Conservation (phyloP, 2,113 vertebrate species). For the Smithornis capensis region DNA sequence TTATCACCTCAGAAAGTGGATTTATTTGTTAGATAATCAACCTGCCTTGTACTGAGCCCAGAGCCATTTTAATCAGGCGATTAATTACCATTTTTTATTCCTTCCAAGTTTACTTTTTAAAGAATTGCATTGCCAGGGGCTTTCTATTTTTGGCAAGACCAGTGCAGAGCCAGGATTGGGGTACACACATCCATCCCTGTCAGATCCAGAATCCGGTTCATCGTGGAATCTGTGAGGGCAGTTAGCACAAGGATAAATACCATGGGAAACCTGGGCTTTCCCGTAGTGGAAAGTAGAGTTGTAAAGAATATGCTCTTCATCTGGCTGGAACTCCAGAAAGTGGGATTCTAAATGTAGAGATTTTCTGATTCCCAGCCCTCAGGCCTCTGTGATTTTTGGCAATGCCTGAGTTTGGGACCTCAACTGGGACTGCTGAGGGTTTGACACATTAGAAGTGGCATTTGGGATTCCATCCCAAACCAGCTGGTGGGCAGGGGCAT, state of each 20-base stretch:
- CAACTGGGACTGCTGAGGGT: neutral
- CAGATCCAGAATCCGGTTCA: neutral
- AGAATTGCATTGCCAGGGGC: neutral
- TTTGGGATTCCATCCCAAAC: neutral
- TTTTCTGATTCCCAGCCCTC: neutral
- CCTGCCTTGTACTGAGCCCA: neutral
- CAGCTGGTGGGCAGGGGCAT: neutral
- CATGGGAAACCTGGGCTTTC: neutral
- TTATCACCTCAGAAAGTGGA: neutral
- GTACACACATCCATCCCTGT: neutral
- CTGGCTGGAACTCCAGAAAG: neutral
- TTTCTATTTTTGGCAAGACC: neutral
- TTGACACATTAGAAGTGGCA: fast-evolving
- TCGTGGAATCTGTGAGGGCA: neutral
- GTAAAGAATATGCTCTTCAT: neutral
- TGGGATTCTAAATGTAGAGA: neutral
- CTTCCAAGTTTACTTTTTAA: slow-evolving; percentile 1
- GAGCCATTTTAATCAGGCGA: neutral
- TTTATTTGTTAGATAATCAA: slow-evolving; percentile 11
- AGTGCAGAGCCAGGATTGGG: neutral
- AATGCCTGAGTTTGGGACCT: neutral
- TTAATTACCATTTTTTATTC: slow-evolving; percentile 35
- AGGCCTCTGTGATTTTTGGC: neutral
- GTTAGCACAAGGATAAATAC: neutral
- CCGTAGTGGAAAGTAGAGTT: neutral